Evolutionary conservation across 2,113 vertebrate species (phyloP).

Genomic region (Jaculus jaculus): DNA sequence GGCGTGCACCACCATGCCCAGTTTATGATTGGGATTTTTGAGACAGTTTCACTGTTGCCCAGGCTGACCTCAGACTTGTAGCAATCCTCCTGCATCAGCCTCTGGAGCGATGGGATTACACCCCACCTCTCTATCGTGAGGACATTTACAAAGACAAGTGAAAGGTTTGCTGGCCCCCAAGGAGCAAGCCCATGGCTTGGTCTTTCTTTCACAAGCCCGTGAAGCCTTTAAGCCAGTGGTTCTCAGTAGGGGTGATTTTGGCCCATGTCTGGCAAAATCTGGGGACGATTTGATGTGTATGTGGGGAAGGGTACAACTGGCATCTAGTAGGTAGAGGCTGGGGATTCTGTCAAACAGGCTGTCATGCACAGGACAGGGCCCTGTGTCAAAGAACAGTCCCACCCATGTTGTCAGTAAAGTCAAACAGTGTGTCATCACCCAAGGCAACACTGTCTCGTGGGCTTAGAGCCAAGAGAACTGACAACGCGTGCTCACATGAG

Average conservation of each 20-base stretch:
- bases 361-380: rapidly evolving
- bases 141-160: background rate
- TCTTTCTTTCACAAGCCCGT: background rate
- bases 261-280: background rate
- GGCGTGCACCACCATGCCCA: no score
- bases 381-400: background rate
- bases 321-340: background rate
- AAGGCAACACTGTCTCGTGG: background rate
- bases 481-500: rapidly evolving
- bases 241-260: background rate
- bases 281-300: background rate
- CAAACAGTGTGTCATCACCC: background rate
- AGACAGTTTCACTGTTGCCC: background rate
- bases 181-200: background rate
- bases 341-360: background rate
- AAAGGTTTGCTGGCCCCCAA: background rate
- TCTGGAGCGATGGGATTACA: background rate
- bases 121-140: background rate
- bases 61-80: background rate
- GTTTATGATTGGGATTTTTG: no score
- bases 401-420: background rate
- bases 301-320: background rate
- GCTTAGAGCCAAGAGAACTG: background rate
- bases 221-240: background rate
- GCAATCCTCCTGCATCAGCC: background rate